These are phyloP conservation scores for Vanessa tameamea DNA, from an alignment of 1,140 invertebrate genomes.

Conservation along the genomic window DNA sequence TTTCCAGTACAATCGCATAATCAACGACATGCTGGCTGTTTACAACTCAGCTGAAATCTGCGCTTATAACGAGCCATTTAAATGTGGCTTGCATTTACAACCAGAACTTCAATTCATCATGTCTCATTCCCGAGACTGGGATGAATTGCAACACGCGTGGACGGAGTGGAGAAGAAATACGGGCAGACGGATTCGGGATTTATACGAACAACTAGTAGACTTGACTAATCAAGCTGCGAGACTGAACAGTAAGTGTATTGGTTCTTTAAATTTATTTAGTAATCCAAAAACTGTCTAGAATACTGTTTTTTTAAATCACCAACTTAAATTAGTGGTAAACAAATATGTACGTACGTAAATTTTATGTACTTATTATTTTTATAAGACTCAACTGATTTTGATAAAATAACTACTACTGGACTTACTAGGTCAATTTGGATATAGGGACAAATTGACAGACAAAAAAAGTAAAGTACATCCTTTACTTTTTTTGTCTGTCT, in stretches of 20 bases:
- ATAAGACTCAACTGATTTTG: too few relatives aligned
- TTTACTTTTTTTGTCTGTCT: too few relatives aligned
- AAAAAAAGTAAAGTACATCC: too few relatives aligned
- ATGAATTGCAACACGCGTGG: conserved; percentile 93
- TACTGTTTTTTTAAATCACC: too few relatives aligned
- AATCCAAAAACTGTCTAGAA: too few relatives aligned
- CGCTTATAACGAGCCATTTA: conserved; percentile 89
- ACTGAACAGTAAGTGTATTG: conserved; percentile 87
- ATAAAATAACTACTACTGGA: too few relatives aligned
- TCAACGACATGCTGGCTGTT: conserved; percentile 93
- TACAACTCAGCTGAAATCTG: conserved; percentile 94
- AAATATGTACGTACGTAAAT: too few relatives aligned
- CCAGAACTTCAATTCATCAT: conserved; percentile 87
- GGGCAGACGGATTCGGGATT: conserved; percentile 88
- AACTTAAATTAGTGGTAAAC: too few relatives aligned
- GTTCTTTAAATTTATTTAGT: too few relatives aligned
- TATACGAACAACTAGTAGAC: conserved; percentile 91
- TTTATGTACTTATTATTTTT: too few relatives aligned
- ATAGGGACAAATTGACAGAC: too few relatives aligned
- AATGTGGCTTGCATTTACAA: conserved; percentile 90
- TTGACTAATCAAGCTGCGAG: conserved; percentile 93
- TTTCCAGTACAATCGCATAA: conserved; percentile 90
- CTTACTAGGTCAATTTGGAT: too few relatives aligned
- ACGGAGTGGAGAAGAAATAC: conserved; percentile 91
- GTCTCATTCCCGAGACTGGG: conserved; percentile 90